Percentiles rank a stretch among this genome's conserved stretches.
Conservation (phyloP, 2,113 vertebrate genomes). For the Oryzias javanicus region DNA sequence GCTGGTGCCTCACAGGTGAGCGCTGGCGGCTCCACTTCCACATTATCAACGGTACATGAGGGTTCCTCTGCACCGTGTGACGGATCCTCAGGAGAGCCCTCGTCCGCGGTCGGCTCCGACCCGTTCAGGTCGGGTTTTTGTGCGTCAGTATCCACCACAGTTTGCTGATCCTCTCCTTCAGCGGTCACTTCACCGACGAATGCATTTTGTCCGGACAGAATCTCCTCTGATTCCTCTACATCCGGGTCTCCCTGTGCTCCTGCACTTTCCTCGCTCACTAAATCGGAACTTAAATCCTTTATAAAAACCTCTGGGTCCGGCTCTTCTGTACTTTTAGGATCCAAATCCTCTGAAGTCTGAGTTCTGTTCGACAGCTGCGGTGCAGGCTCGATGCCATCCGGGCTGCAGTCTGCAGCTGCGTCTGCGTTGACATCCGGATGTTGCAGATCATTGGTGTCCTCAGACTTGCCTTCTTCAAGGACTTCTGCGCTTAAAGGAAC, state of each 20-base stretch:
- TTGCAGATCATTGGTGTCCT: conserved; percentile 4
- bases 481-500: neutral
- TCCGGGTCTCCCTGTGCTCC: neutral
- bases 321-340: conserved; percentile 26
- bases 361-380: conserved; percentile 20
- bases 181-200: conserved; percentile 2
- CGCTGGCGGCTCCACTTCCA: neutral
- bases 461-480: neutral
- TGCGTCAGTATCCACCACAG: neutral
- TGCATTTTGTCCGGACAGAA: neutral
- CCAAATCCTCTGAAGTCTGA: conserved; percentile 31
- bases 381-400: conserved; percentile 30
- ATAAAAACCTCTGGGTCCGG: conserved; percentile 11
- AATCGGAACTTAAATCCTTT: conserved; percentile 20
- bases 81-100: conserved; percentile 10
- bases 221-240: conserved; percentile 11
- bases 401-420: conserved; percentile 2
- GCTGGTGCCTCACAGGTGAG: neutral
- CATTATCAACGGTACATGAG: neutral
- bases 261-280: neutral
- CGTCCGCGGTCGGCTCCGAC: conserved; percentile 4
- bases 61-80: neutral
- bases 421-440: neutral
- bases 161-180: conserved; percentile 10
- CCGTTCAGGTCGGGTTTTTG: conserved; percentile 8